Conservation (phyloP, 2,888 invertebrate genomes). For the Cheilosia vernalis region DNA sequence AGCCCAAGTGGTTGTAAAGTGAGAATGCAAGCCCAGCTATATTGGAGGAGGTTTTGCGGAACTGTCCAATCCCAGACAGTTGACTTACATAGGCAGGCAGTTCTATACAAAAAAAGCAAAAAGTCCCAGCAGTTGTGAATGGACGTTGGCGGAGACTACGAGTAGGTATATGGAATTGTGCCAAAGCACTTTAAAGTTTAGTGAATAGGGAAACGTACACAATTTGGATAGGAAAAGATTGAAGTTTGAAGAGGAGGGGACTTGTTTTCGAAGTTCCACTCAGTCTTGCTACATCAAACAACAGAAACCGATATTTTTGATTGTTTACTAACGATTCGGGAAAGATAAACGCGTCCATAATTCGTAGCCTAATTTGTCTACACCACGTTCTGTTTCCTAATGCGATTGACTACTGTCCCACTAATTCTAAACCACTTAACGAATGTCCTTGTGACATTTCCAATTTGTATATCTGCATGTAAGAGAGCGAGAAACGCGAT, state of each 20-base stretch:
- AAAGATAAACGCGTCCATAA: not conserved
- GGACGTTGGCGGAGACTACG: not conserved
- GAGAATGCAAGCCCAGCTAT: slow-evolving; percentile 5
- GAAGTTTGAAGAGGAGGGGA: not conserved
- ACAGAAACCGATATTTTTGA: not conserved
- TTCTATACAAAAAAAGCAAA: not conserved
- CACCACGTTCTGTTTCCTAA: not conserved
- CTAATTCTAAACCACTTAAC: not conserved
- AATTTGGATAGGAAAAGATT: not conserved
- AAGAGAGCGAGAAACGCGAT: slow-evolving; percentile 13
- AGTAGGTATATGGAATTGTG: slow-evolving; percentile 16
- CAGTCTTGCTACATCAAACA: not conserved
- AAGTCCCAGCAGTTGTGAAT: not conserved
- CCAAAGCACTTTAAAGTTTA: not conserved
- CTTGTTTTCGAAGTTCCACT: not conserved
- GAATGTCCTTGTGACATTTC: slow-evolving; percentile 29
- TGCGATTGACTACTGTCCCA: not conserved
- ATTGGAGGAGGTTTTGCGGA: slow-evolving; percentile 14
- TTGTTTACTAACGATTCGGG: not conserved
- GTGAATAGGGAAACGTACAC: not conserved
- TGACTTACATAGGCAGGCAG: not conserved
- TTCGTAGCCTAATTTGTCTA: not conserved
- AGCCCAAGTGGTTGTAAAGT: slow-evolving; percentile 1
- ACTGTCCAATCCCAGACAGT: slow-evolving; percentile 19
- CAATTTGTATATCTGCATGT: not conserved